Evolutionary conservation across 1,140 invertebrate species (phyloP), one percentile per base, ranked within the genome.

Genomic region (Phymorhynchus buccinoides): DNA sequence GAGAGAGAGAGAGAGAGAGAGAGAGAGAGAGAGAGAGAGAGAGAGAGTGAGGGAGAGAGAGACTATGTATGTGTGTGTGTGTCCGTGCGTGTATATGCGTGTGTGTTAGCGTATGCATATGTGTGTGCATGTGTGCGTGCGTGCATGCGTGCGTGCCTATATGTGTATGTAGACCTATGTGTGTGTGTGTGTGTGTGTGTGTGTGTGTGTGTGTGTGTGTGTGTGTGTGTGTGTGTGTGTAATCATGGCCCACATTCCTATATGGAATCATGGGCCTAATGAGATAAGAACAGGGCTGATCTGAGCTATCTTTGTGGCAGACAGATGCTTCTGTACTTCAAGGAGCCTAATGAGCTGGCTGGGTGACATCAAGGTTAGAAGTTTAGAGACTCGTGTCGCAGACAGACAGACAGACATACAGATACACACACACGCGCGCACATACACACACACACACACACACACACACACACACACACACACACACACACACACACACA

Each of bases 151-250:
- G 37, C 68, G 1, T 35, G 9, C 35, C 4, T 7, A 71, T 6
- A 71, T 12, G 0, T 77, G 73, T 18, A 37, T 73, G 37, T n/a
- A 3, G 22, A 7, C 22, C 16, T 73, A 30, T 0, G 68, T 73
- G 68, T n/a, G 68, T 52, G 48, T 2, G 48, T 52, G 48, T 18
- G 48, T 18, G 48, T 18, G 48, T 52, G 22, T 52, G 48, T 52
- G 48, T 52, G 37, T 73, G 37, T 73, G 68, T 37, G 27, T 73
- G 68, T 0, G 37, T 35, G 37, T 73, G 27, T 73, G 68, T 73
- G 68, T 37, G 35, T 37, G 68, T 73, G 35, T 73, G 68, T 14
- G 68, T 73, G 68, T 66, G 56, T 66, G 56, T 73, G 30, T 73
- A 14, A n/a, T n/a, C n/a, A n/a, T n/a, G n/a, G n/a, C n/a, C n/a